phyloP scores from a whole-genome alignment of 30 jellyfish, hydroid and myxozoan species.

The Chironex yamaguchii region DNA sequence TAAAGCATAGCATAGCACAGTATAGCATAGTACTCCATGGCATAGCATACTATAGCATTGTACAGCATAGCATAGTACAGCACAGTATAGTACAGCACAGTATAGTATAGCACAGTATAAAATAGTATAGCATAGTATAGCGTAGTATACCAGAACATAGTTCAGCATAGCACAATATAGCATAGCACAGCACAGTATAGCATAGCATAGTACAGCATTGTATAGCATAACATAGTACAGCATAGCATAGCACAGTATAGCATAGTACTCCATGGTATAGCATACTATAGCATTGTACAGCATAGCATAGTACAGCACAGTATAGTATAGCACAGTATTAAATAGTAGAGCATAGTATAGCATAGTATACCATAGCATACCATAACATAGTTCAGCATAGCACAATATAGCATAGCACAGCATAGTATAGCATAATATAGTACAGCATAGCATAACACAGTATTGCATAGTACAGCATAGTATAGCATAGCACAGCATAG shows the following conservation, averaged over 20 bases:
- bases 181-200: neutral
- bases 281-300: neutral
- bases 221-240: neutral
- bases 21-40: neutral
- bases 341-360: neutral
- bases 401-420: neutral
- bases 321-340: neutral
- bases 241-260: neutral
- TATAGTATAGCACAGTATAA: neutral
- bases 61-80: neutral
- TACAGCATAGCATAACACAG: neutral
- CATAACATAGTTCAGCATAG: neutral
- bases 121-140: neutral
- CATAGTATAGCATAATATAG: neutral
- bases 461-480: neutral
- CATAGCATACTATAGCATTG: neutral
- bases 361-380: neutral
- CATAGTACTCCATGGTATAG: neutral
- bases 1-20: neutral
- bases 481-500: neutral
- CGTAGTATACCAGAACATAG: neutral
- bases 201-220: neutral
- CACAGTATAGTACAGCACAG: neutral
- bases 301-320: neutral
- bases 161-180: neutral